Evolutionary conservation across 2,888 invertebrate genomes (phyloP).

Genomic region (Chrysolina americana): DNA sequence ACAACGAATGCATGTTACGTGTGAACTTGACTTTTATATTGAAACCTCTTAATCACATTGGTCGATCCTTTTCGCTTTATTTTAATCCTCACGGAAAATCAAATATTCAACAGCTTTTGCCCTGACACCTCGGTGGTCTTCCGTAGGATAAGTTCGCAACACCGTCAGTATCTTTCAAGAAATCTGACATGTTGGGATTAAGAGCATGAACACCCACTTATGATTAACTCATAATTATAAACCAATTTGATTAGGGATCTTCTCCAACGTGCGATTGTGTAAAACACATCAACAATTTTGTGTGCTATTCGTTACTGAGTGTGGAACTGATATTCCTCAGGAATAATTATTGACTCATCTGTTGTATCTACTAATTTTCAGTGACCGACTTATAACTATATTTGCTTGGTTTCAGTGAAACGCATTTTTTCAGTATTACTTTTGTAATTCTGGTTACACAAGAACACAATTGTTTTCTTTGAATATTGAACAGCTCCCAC

Average conservation of each 20-base stretch:
- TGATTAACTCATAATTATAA: constrained; percentile 4
- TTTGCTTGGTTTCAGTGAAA: no score
- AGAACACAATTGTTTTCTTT: no score
- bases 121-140: constrained; percentile 53
- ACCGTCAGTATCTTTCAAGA: neutral
- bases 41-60: no score
- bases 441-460: no score
- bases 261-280: neutral
- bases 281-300: neutral
- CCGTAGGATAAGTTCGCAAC: constrained; percentile 43
- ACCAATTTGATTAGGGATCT: neutral
- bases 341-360: neutral
- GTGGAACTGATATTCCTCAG: neutral
- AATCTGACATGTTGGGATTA: neutral
- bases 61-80: no score
- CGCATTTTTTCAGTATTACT: no score
- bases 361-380: no score
- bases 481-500: no score
- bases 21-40: no score
- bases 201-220: constrained; percentile 18
- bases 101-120: constrained; percentile 49
- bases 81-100: constrained; percentile 13
- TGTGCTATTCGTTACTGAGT: neutral
- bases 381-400: no score
- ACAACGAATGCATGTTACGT: no score